Percentiles rank a stretch among this genome's conserved stretches.
phyloP scores from a whole-genome alignment of 1,140 invertebrate genomes.

The Achroia grisella region DNA sequence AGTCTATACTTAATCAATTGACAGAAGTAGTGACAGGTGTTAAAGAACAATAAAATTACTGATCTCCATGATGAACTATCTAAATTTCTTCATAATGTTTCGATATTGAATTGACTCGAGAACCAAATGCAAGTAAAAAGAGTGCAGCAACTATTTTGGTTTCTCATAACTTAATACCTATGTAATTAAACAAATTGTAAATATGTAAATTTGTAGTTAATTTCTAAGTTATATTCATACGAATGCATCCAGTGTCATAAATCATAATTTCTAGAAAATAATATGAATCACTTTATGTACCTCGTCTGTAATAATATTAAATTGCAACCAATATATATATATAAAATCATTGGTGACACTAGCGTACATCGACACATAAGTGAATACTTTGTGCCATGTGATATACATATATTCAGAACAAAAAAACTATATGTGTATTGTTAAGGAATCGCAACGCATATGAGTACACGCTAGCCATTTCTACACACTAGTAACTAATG shows the following conservation, averaged over 20 bases:
- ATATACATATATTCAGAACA: conserved; percentile 5
- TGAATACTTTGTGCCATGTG: conserved; percentile 65
- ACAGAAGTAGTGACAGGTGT: conserved; percentile 7
- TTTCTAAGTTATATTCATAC: conserved; percentile 26
- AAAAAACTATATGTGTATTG: too few species aligned
- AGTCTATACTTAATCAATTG: neutral
- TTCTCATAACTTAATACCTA: neutral
- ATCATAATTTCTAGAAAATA: conserved; percentile 12
- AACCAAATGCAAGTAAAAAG: too few species aligned
- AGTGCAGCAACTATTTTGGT: too few species aligned
- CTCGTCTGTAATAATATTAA: conserved; percentile 8
- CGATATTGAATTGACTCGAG: too few species aligned
- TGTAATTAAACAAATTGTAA: conserved; percentile 33
- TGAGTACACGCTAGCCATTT: too few species aligned
- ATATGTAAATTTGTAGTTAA: conserved; percentile 54
- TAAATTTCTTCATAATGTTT: too few species aligned
- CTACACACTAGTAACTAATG: too few species aligned
- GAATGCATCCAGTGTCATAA: conserved; percentile 61
- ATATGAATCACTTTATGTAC: conserved; percentile 11
- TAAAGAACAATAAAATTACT: conserved; percentile 2
- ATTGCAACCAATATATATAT: neutral
- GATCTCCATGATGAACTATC: conserved; percentile 11
- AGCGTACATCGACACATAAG: conserved; percentile 42
- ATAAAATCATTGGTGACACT: neutral
- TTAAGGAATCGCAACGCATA: too few species aligned